phyloP scores from a whole-genome alignment of 2,113 vertebrate genomes.

The Catharus bicknelli region DNA sequence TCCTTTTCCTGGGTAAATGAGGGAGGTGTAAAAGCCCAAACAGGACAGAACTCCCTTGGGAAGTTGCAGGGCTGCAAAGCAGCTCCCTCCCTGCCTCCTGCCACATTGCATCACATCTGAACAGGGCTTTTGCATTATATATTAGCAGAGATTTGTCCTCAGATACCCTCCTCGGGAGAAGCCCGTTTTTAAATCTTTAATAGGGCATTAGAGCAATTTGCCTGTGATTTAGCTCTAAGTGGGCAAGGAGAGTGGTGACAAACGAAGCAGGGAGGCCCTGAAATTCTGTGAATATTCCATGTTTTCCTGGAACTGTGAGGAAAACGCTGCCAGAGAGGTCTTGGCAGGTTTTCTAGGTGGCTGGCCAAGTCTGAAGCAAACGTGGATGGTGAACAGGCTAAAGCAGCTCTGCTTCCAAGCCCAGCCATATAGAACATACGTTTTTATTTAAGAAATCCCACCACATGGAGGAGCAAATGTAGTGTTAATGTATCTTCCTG shows the following conservation, averaged over 20 bases:
- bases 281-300: conserved; percentile 55
- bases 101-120: conserved; percentile 6
- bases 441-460: conserved; percentile 61
- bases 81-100: not conserved
- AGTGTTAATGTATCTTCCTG: conserved; percentile 10
- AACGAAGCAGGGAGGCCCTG: conserved; percentile 39
- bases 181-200: conserved; percentile 44
- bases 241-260: conserved; percentile 45
- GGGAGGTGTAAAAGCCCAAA: not conserved
- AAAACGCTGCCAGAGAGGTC: conserved; percentile 48
- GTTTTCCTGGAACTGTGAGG: conserved; percentile 64
- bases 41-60: not conserved
- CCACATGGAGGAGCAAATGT: conserved; percentile 40
- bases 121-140: not conserved
- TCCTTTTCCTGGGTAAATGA: not conserved
- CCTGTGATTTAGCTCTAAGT: conserved; percentile 55
- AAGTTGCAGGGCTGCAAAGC: not conserved
- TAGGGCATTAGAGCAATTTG: conserved; percentile 55
- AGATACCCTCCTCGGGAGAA: conserved; percentile 22
- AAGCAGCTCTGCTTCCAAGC: not conserved
- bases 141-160: conserved; percentile 27
- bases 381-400: conserved; percentile 23
- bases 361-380: conserved; percentile 60
- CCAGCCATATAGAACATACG: not conserved
- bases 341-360: conserved; percentile 60